Evolutionary conservation across 2,888 invertebrate species (phyloP).

Genomic region (Lochmaea capreae): DNA sequence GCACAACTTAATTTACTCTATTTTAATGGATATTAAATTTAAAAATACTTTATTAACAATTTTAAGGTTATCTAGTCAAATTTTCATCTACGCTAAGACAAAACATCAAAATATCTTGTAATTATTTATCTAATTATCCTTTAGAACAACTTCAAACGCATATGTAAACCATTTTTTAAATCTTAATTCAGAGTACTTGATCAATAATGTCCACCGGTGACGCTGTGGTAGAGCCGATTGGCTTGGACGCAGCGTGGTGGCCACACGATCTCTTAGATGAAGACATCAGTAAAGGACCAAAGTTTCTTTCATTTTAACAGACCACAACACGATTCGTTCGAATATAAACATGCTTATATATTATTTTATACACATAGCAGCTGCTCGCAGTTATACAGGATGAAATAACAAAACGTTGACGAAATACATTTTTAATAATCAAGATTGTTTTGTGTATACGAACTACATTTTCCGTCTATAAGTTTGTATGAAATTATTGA

Average conservation of each 20-base stretch:
- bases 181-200: background rate
- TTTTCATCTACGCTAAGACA: too few species aligned
- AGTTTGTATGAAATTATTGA: too few species aligned
- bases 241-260: slow-evolving; percentile 52
- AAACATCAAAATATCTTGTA: too few species aligned
- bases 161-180: background rate
- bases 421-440: too few species aligned
- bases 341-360: slow-evolving; percentile 59
- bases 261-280: slow-evolving; percentile 57
- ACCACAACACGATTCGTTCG: slow-evolving; percentile 58
- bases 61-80: too few species aligned
- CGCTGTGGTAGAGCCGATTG: slow-evolving; percentile 29
- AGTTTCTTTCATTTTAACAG: slow-evolving; percentile 58
- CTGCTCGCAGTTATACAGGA: slow-evolving; percentile 40
- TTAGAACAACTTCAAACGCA: too few species aligned
- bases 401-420: background rate
- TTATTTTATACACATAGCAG: slow-evolving; percentile 54
- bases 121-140: too few species aligned
- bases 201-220: background rate
- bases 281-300: slow-evolving; percentile 58
- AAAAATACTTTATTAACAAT: too few species aligned
- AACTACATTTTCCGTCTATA: too few species aligned
- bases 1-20: background rate
- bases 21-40: background rate
- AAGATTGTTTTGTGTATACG: too few species aligned